Conservation (phyloP, 2,113 vertebrate genomes). For the Bos javanicus region DNA sequence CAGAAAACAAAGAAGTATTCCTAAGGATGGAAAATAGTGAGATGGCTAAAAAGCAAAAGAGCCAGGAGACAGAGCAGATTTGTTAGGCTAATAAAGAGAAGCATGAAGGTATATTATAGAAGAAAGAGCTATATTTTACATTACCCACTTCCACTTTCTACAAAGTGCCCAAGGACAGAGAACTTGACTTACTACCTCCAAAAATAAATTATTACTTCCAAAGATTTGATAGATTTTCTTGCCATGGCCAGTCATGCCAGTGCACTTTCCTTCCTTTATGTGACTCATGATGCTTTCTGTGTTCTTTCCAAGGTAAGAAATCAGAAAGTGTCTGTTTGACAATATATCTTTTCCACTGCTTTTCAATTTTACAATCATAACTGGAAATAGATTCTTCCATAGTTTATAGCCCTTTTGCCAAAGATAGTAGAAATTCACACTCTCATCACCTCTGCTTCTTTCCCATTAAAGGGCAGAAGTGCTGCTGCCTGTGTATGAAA, state of each 20-base stretch:
- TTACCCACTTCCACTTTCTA: constrained; percentile 13
- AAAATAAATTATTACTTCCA: constrained; percentile 30
- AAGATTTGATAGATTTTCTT: constrained; percentile 50
- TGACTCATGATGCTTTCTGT: constrained; percentile 31
- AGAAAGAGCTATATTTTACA: constrained; percentile 41
- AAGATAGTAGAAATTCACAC: constrained; percentile 27
- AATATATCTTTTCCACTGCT: constrained; percentile 52
- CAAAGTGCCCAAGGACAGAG: constrained; percentile 26
- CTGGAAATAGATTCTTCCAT: constrained; percentile 42
- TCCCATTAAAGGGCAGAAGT: background rate
- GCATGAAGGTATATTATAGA: background rate
- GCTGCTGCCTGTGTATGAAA: background rate
- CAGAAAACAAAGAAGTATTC: background rate
- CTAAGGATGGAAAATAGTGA: background rate
- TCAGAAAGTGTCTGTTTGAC: constrained; percentile 45
- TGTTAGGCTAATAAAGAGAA: constrained; percentile 47
- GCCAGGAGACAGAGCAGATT: background rate
- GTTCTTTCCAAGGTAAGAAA: constrained; percentile 41
- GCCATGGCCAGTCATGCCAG: background rate
- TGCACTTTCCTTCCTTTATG: background rate
- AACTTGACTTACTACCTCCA: constrained; percentile 41
- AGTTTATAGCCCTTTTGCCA: constrained; percentile 27
- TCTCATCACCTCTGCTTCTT: background rate
- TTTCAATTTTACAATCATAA: constrained; percentile 40
- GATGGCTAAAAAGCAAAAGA: background rate